Evolutionary conservation across 35 echinoderm and acorn worm genomes (phyloP), one percentile per base, ranked within the genome.

Genomic region (Ophiothrix spiculata): DNA sequence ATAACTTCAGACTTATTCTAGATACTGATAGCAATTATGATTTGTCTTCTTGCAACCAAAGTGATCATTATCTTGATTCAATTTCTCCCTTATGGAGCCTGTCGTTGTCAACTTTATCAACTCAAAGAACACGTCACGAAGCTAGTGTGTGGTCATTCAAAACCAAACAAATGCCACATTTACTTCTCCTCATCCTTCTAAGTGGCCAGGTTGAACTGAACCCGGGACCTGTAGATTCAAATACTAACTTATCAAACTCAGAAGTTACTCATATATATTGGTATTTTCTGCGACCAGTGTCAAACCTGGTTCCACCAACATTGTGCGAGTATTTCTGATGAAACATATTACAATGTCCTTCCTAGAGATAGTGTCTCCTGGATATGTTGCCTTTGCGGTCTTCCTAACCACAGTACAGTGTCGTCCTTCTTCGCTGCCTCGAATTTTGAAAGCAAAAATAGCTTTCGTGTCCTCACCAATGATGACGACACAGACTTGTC

Each of bases 131-230:
- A 49, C 42, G 19, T 10, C 42, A 49, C 19, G 6, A 49, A 19
- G 6, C 6, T 19, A 6, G 19, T 49, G 42, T 49, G 42, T 77
- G 75, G 75, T 36, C 32, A 31, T 77, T 77, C 19, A 36, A 33
- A 14, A 17, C 31, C n/a, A 33, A 77, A 31, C n/a, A 77, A 32
- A 31, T 33, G n/a, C 36, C 31, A 16, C 75, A 36, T 77, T 32
- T 36, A 33, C 36, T 77, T 25, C 32, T 77, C 23, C 2, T 77
- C 75, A 77, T 36, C 4, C 83, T 85, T 25, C 33, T 85, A 39
- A 75, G 83, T 39, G 85, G 85, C 85, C 85, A 87, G 78, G 77
- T 88, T 56, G 86, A 88, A 77, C n/a, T 23, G 41, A 88, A 88
- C 23, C 86, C 39, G 34, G 86, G 86, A 4, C 86, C 86, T 6